Evolutionary conservation across 1,140 invertebrate genomes (phyloP), one percentile per base, ranked within the genome.

Genomic region (Achroia grisella): DNA sequence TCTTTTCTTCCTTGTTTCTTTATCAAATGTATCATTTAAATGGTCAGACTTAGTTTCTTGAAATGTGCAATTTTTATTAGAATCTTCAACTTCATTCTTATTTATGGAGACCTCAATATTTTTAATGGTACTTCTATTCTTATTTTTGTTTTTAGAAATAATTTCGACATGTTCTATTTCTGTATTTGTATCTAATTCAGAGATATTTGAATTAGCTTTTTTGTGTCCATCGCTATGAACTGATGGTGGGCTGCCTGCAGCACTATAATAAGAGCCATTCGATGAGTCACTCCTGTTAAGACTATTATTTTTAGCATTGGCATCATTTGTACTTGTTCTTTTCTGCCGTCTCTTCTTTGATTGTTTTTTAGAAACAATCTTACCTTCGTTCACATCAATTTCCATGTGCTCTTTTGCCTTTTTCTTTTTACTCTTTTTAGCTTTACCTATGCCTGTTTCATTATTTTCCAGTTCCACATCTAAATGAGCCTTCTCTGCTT

Each of bases 261-360:
- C 76, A 60, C 73, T 79, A 30, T 80, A 70, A 36, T 71, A 83
- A 14, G 79, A 79, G 10, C 79, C 76, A 6, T 43, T 44, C 13
- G 78, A 79, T 29, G 52, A 49, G 49, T 60, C 58, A 17, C 58
- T 69, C 28, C 50, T 60, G 40, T 79, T 71, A 5, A 57, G 10
- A 10, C 33, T 13, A 29, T 42, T 52, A 28, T 50, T 27, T 11
- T 39, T 32, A 29, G 8, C 10, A 31, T 41, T 14, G 14, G 23
- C 39, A 34, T 43, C 59, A n/a, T 50, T 62, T 32, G 55, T 56
- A 39, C 32, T 51, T 32, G 71, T 69, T 41, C 62, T 71, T 35
- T 58, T 75, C 29, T 62, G 61, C 14, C 52, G 50, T 17, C 62
- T 67, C 28, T 71, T 74, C 44, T 69, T 74, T 15, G 43, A 53